A percentile compares a stretch with the other conserved stretches of the same genome.
Conservation (phyloP, 2,113 vertebrate species). For the Lanius ludovicianus region DNA sequence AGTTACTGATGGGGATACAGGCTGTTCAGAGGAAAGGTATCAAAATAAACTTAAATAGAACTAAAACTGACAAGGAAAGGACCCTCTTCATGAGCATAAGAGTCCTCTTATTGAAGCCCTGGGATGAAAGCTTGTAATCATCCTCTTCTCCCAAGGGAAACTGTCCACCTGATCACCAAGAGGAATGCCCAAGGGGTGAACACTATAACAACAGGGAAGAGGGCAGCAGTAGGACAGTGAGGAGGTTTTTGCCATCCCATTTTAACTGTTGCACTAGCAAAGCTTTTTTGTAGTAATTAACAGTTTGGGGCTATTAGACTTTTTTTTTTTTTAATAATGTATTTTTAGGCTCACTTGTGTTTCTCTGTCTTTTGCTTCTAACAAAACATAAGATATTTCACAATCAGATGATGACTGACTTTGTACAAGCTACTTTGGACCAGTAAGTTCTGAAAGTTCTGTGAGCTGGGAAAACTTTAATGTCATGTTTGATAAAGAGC, state of each 20-base stretch:
- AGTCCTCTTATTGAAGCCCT: background rate
- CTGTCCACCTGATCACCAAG: background rate
- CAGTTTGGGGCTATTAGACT: background rate
- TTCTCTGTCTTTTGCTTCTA: background rate
- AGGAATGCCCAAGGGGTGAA: rapidly evolving
- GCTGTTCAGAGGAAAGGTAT: background rate
- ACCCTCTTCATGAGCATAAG: rapidly evolving
- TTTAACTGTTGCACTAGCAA: background rate
- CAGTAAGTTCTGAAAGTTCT: background rate
- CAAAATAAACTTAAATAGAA: background rate
- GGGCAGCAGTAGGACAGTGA: background rate
- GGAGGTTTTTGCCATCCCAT: background rate
- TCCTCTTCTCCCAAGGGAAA: background rate
- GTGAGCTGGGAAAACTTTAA: background rate
- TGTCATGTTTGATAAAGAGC: background rate
- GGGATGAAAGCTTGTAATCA: background rate
- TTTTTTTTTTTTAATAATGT: background rate
- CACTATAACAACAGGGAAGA: background rate
- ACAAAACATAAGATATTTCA: background rate
- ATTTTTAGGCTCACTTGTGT: background rate
- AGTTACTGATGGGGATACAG: background rate
- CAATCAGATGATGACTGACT: background rate
- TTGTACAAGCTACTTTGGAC: background rate
- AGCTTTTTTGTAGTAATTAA: background rate
- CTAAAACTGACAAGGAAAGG: background rate